Percentiles rank a stretch among this genome's conserved stretches.
Evolutionary conservation across 2,113 vertebrate species (phyloP).

Genomic region (Nothoprocta pentlandii): DNA sequence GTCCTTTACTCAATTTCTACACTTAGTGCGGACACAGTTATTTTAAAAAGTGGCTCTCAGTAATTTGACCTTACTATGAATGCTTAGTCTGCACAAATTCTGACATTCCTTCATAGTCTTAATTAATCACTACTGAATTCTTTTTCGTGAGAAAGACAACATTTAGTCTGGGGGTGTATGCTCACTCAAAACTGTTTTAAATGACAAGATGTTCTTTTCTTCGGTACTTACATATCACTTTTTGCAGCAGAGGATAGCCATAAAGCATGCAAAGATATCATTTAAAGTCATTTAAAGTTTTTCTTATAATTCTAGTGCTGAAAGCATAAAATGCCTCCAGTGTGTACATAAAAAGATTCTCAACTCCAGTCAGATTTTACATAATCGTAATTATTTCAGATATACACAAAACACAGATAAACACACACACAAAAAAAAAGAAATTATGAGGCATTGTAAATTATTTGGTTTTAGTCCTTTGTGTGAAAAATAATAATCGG

Average conservation of each 20-base stretch:
- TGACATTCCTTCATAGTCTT: background rate
- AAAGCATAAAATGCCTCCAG: slow-evolving; percentile 11
- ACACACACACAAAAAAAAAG: background rate
- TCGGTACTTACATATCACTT: background rate
- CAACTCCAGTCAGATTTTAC: background rate
- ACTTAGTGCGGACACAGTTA: background rate
- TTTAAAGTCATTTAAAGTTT: background rate
- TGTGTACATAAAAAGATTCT: background rate
- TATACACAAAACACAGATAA: background rate
- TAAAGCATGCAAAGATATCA: background rate
- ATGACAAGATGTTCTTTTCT: background rate
- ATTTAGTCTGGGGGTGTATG: background rate
- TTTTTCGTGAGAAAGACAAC: background rate
- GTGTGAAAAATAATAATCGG: background rate
- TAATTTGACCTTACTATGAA: background rate
- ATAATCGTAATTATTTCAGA: slow-evolving; percentile 10
- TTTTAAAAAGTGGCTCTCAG: background rate
- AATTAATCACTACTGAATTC: background rate
- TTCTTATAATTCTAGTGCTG: background rate
- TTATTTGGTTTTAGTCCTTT: background rate
- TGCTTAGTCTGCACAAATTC: background rate
- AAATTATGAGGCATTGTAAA: background rate
- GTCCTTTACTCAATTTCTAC: background rate
- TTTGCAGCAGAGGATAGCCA: background rate
- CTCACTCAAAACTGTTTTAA: background rate